Base-by-base conservation (phyloP, 1,140 invertebrate species). In the Eupeodes corollae region DNA sequence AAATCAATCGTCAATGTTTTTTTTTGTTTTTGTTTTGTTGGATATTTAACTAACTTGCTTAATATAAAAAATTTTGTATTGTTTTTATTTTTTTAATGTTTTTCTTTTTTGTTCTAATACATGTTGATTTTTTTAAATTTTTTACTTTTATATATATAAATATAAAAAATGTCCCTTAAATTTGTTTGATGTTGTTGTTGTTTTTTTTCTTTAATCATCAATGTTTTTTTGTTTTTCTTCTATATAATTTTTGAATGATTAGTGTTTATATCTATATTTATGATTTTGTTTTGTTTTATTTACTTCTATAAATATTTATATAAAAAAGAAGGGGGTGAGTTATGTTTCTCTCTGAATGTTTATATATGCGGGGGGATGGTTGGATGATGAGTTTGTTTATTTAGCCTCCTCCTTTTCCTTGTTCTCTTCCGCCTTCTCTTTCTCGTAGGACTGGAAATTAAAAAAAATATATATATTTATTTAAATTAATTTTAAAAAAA, bases 351-450 rank as follows among this genome's bases (percentile, higher is more conserved):
- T 48, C 26, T 42, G 18, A 42, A 26, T 21, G 15, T 16, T 15
- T 40, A 16, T 42, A 13, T 14, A 42, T 42, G 18, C 26, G n/a
- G 12, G 16, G 13, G 19, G 26, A 21, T 26, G 21, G 21, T 26
- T 26, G 21, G 21, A 26, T 48, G 44, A 40, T 46, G 14, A 19
- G 10, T 18, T 41, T 43, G 52, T 59, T 63, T 67, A 66, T 56
- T 68, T 67, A 61, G 66, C 63, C 47, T 68, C 66, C 56, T 87
- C 83, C 58, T 82, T 81, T 51, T 84, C 80, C 67, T 82, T 81
- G 58, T 83, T 83, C 59, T 84, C 79, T 52, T 83, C 80, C 37
- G 75, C 72, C 58, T 79, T 78, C 54, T 82, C 80, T 61, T 81
- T 80, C 52, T 82, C 76, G 49, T 82, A 75, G 57, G 70, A 71